phyloP scores from a whole-genome alignment of 2,113 vertebrate species.

The Hippolais icterina region DNA sequence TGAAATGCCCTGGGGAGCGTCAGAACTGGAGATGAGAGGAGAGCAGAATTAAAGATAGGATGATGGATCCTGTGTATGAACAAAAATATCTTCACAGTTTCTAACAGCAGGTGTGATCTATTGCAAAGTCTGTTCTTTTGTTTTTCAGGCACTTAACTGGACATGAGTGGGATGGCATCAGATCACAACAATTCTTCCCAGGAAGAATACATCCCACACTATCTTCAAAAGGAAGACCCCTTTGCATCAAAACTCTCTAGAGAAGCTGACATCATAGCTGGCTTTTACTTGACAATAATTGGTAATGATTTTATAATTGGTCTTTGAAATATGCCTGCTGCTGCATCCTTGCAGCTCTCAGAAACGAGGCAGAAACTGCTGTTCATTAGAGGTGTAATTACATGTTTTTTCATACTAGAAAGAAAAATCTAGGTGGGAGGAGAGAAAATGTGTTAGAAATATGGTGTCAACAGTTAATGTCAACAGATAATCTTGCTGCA shows the following conservation, averaged over 20 bases:
- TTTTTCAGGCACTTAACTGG: constrained; percentile 52
- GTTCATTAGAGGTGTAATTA: neutral
- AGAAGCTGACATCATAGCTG: constrained; percentile 89
- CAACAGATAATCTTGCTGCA: neutral
- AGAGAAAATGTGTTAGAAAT: neutral
- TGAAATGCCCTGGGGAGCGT: neutral
- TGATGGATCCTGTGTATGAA: neutral
- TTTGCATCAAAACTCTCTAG: constrained; percentile 89
- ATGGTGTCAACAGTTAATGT: neutral
- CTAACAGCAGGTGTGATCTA: neutral
- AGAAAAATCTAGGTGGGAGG: neutral
- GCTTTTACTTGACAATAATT: constrained; percentile 86
- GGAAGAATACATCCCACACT: constrained; percentile 72
- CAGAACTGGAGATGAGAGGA: neutral
- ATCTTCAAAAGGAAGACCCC: constrained; percentile 81
- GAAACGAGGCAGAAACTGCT: neutral
- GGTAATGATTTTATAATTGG: constrained; percentile 76
- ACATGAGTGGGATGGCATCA: constrained; percentile 66
- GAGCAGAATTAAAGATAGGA: neutral
- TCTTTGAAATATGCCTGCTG: neutral
- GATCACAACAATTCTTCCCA: constrained; percentile 71
- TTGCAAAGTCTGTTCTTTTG: neutral
- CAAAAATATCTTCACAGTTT: neutral
- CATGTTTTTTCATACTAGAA: neutral
- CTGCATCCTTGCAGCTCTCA: neutral